These are phyloP conservation scores for Meda fulgida DNA, from an alignment of 2,797 vertebrate species.

Conservation along the genomic window DNA sequence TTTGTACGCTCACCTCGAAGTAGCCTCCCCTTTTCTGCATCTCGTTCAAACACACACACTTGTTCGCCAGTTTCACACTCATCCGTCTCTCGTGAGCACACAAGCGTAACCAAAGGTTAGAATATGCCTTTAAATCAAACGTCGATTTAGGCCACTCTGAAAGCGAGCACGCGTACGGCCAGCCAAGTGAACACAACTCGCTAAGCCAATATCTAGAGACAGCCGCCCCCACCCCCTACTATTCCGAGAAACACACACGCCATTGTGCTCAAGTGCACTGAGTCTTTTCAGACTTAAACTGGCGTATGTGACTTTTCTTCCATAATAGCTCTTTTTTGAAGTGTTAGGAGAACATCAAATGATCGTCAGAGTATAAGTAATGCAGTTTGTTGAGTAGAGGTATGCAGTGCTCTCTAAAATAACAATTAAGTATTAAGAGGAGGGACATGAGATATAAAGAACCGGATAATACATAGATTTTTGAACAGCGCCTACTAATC, in stretches of 20 bases:
- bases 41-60: constrained; percentile 65
- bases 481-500: neutral
- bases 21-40: constrained; percentile 80
- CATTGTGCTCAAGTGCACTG: constrained; percentile 47
- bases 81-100: constrained; percentile 41
- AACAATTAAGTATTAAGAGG: neutral
- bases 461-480: neutral
- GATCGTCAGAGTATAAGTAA: too few species aligned
- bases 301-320: neutral
- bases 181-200: constrained; percentile 22
- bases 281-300: constrained; percentile 30
- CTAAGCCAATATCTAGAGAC: constrained; percentile 40
- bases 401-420: neutral
- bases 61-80: constrained; percentile 55
- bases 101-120: constrained; percentile 39
- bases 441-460: neutral
- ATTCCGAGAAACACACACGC: constrained; percentile 45
- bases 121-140: constrained; percentile 42
- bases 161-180: constrained; percentile 28
- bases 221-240: constrained; percentile 41
- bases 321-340: constrained; percentile 47
- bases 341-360: neutral
- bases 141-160: constrained; percentile 40
- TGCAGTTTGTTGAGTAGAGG: neutral
- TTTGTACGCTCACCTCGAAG: constrained; percentile 80